Evolutionary conservation across 2,888 invertebrate species (phyloP).

Genomic region (Clusia tigrina): DNA sequence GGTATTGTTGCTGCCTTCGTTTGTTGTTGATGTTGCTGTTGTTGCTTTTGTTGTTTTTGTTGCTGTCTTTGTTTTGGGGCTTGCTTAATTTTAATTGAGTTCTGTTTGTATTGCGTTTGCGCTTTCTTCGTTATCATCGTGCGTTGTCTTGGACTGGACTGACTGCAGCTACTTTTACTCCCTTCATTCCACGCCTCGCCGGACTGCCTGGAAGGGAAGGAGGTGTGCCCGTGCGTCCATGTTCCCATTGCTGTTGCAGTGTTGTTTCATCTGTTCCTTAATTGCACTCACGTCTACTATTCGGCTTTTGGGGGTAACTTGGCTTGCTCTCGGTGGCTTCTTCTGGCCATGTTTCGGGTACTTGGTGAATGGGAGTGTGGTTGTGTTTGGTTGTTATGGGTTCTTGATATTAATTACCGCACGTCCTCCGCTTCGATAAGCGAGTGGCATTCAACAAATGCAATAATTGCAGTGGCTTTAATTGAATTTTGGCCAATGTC

Average conservation of each 20-base stretch:
- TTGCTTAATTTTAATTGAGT: slow-evolving; percentile 46
- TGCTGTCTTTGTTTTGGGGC: slow-evolving; percentile 25
- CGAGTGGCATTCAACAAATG: not conserved
- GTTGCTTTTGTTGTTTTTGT: slow-evolving; percentile 18
- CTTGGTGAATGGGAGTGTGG: not conserved
- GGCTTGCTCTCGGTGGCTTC: slow-evolving; percentile 8
- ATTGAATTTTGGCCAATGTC: slow-evolving; percentile 7
- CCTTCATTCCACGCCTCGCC: slow-evolving; percentile 9
- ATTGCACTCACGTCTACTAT: slow-evolving; percentile 40
- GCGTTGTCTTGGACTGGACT: slow-evolving; percentile 9
- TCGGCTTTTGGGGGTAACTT: slow-evolving; percentile 36
- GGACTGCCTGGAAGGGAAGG: slow-evolving; percentile 31
- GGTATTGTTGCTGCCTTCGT: too few relatives aligned
- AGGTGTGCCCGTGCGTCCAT: slow-evolving; percentile 36
- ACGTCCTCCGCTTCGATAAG: slow-evolving; percentile 38
- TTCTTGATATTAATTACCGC: slow-evolving; percentile 49
- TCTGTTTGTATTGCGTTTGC: slow-evolving; percentile 37
- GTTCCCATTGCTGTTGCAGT: slow-evolving; percentile 17
- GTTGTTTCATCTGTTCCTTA: slow-evolving; percentile 37
- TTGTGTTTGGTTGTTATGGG: not conserved
- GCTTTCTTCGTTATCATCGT: not conserved
- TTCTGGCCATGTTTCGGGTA: not conserved
- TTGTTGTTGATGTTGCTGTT: slow-evolving; percentile 19
- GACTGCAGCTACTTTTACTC: not conserved
- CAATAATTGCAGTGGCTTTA: not conserved